Evolutionary conservation across 2,888 invertebrate genomes (phyloP), one percentile per base, ranked within the genome.

Genomic region (Drosophila cognata): DNA sequence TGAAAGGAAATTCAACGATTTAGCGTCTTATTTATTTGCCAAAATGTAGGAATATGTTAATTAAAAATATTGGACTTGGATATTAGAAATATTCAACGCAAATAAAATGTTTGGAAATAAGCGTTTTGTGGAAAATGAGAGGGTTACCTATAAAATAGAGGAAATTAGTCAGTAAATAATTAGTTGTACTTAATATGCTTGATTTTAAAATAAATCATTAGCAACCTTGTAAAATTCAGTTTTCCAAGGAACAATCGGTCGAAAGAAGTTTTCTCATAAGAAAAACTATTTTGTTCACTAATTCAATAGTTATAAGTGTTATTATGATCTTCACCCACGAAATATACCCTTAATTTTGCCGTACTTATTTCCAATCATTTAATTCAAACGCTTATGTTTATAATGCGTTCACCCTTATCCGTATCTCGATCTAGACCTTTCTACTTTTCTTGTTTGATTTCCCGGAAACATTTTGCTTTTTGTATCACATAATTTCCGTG

Each of bases 401-500:
- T 46, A 46, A 46, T 25, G 46, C 25, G 46, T 46, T 46, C 13
- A 46, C 16, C 8, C 4, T 29, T 7, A 16, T 43, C 10, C 16
- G 2, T 53, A 58, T 58, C 64, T n/a, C 18, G 48, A 58, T 64
- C 65, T 35, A 16, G 1, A 16, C 4, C 18, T 52, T 59, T 48
- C 29, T 6, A 18, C 16, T 29, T 28, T 29, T n/a, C 21, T 41
- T 35, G 21, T 18, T 53, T 52, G 41, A 65, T 55, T 65, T 65
- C 13, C 52, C 25, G 41, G 11, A 48, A 31, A 29, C 41, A 55
- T 36, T 59, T 29, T 21, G n/a, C n/a, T 5, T 33, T 63, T 55
- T 10, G 21, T 35, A 46, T 57, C 41, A 74, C 31, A 70, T 60
- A 69, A 63, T 82, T 75, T 74, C 50, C 67, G 63, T 68, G 60